Evolutionary conservation across 2,113 vertebrate species (phyloP).

Genomic region (Oryzias melastigma): DNA sequence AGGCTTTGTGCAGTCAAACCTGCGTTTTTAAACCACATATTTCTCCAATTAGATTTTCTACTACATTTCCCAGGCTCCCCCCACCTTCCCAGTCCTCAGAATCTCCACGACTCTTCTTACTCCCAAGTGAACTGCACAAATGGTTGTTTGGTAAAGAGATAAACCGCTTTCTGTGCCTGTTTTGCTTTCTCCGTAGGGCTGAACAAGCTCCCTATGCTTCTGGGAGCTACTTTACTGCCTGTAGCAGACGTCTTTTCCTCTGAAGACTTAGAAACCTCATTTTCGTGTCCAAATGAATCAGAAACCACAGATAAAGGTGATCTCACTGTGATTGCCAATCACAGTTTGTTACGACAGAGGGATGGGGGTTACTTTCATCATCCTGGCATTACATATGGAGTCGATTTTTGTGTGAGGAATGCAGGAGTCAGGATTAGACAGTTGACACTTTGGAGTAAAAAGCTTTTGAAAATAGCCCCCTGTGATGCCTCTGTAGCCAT

Average conservation of each 20-base stretch:
- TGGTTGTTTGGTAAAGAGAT: slow-evolving; percentile 42
- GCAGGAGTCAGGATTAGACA: slow-evolving; percentile 37
- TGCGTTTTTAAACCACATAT: neutral
- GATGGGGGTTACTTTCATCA: slow-evolving; percentile 81
- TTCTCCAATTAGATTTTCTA: neutral
- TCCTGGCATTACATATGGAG: slow-evolving; percentile 25
- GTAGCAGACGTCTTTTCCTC: slow-evolving; percentile 77
- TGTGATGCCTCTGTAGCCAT: slow-evolving; percentile 52
- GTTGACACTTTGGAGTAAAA: slow-evolving; percentile 79
- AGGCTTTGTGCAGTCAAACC: slow-evolving; percentile 11
- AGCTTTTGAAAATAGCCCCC: slow-evolving; percentile 82
- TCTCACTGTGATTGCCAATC: slow-evolving; percentile 53
- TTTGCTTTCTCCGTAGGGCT: slow-evolving; percentile 79
- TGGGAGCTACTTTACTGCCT: slow-evolving; percentile 80
- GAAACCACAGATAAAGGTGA: slow-evolving; percentile 70
- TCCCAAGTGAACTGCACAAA: slow-evolving; percentile 70
- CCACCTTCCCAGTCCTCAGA: neutral
- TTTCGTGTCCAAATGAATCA: slow-evolving; percentile 67
- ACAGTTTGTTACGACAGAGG: slow-evolving; percentile 45
- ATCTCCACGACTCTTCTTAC: slow-evolving; percentile 66
- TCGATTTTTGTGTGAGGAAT: neutral
- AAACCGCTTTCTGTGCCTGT: slow-evolving; percentile 67
- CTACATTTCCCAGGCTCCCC: slow-evolving; percentile 5
- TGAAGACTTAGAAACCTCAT: slow-evolving; percentile 71
- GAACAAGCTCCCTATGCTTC: slow-evolving; percentile 79